A percentile compares a stretch with the other conserved stretches of the same genome.
These are phyloP conservation scores for Antennarius maculatus DNA, from an alignment of 2,797 vertebrate species.

Conservation along the genomic window DNA sequence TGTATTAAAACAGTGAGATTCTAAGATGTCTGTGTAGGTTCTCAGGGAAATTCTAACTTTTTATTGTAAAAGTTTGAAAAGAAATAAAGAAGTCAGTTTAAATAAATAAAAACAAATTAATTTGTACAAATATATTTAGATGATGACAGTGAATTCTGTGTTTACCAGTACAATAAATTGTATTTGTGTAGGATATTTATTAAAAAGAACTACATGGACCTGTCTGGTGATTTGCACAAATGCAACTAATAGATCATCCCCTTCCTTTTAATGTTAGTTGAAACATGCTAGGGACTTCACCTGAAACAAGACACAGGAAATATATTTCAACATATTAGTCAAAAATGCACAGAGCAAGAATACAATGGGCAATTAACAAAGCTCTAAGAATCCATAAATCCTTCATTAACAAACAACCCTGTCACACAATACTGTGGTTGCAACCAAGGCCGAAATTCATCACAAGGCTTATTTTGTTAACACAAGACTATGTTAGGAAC, in stretches of 20 bases:
- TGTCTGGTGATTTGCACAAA: conserved; percentile 49
- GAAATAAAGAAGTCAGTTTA: not conserved
- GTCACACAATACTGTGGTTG: conserved; percentile 54
- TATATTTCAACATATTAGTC: conserved; percentile 61
- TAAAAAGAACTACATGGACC: not conserved
- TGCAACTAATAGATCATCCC: conserved; percentile 51
- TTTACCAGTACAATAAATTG: not conserved
- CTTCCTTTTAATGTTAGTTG: conserved; percentile 54
- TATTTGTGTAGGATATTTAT: not conserved
- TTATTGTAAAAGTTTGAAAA: too few species aligned
- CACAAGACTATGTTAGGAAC: conserved; percentile 58
- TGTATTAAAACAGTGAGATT: too few species aligned
- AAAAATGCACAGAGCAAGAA: conserved; percentile 60
- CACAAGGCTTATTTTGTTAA: conserved; percentile 71
- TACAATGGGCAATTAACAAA: conserved; percentile 78
- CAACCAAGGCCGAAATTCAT: conserved; percentile 75
- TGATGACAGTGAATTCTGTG: not conserved
- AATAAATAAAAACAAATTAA: not conserved
- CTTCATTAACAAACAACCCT: conserved; percentile 73
- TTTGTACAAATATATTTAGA: not conserved
- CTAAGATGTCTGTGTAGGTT: too few species aligned
- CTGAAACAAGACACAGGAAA: conserved; percentile 49
- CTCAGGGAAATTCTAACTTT: too few species aligned
- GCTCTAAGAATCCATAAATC: conserved; percentile 75
- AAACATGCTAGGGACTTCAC: conserved; percentile 45